Evolutionary conservation across 2,888 invertebrate species (phyloP).

Genomic region (Platynereis dumerilii): DNA sequence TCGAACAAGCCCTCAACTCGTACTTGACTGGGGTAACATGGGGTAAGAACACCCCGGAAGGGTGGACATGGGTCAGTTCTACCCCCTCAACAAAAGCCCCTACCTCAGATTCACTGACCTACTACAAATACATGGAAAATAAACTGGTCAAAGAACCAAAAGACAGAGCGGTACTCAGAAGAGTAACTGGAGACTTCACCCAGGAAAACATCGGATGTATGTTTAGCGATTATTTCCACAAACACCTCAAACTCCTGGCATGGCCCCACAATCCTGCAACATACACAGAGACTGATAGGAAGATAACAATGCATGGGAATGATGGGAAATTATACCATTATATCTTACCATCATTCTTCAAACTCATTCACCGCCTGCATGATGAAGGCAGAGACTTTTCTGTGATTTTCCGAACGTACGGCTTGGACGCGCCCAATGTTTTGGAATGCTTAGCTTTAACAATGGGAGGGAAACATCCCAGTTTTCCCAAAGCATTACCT

Average conservation of each 20-base stretch:
- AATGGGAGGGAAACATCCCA: slow-evolving; percentile 47
- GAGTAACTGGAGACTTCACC: slow-evolving; percentile 58
- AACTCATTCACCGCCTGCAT: slow-evolving; percentile 48
- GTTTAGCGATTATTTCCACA: slow-evolving; percentile 50
- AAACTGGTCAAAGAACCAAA: slow-evolving; percentile 49
- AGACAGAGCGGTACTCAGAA: slow-evolving; percentile 51
- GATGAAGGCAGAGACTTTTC: slow-evolving; percentile 51
- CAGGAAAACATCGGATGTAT: slow-evolving; percentile 46
- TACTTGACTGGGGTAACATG: slow-evolving; percentile 61
- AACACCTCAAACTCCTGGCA: slow-evolving; percentile 48
- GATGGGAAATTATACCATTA: slow-evolving; percentile 58
- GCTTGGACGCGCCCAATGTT: slow-evolving; percentile 55
- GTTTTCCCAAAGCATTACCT: slow-evolving; percentile 42
- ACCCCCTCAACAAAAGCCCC: slow-evolving; percentile 51
- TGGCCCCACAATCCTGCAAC: slow-evolving; percentile 44
- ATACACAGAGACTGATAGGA: slow-evolving; percentile 31
- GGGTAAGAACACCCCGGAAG: slow-evolving; percentile 47
- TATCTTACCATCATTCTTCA: slow-evolving; percentile 58
- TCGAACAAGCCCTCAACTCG: slow-evolving; percentile 61
- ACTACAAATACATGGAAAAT: slow-evolving; percentile 58
- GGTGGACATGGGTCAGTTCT: slow-evolving; percentile 55
- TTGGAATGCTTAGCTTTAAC: slow-evolving; percentile 23
- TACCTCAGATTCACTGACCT: slow-evolving; percentile 45
- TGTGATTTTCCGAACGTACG: slow-evolving; percentile 59
- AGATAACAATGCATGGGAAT: slow-evolving; percentile 47